phyloP scores from a whole-genome alignment of 2,888 invertebrate genomes.

The Endotricha flammealis region DNA sequence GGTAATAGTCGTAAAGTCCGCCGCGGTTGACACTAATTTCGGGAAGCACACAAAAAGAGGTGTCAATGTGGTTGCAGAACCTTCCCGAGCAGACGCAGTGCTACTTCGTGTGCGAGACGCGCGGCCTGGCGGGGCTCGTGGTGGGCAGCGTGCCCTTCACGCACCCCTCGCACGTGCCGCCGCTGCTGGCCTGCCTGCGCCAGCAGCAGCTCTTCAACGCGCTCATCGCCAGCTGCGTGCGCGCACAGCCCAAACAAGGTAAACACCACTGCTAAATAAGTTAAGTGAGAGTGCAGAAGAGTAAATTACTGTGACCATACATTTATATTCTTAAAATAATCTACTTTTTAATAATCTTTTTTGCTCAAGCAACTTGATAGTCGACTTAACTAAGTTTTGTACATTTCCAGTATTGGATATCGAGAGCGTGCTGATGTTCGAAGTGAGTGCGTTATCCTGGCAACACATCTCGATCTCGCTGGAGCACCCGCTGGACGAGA shows the following conservation, averaged over 20 bases:
- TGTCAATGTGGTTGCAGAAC: no score
- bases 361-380: no score
- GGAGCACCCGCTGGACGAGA: slow-evolving; percentile 95
- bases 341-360: no score
- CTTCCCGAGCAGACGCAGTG: slow-evolving; percentile 96
- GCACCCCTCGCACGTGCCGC: slow-evolving; percentile 94
- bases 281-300: no score
- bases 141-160: slow-evolving; percentile 93
- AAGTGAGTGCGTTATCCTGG: slow-evolving; percentile 93
- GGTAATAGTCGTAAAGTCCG: no score
- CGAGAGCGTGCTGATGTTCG: slow-evolving; percentile 91
- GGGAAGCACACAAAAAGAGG: no score
- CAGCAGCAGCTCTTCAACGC: slow-evolving; percentile 96
- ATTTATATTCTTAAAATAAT: no score
- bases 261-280: no score
- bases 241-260: slow-evolving; percentile 89
- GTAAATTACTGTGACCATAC: slow-evolving; percentile 74
- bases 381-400: no score
- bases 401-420: slow-evolving; percentile 77
- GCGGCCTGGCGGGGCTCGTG: slow-evolving; percentile 83
- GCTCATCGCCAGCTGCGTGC: slow-evolving; percentile 91
- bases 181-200: slow-evolving; percentile 88
- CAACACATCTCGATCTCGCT: slow-evolving; percentile 93
- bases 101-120: slow-evolving; percentile 93
- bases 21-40: no score